Base-by-base conservation (phyloP, 2,797 vertebrate species). In the Gymnopithys bicolor region DNA sequence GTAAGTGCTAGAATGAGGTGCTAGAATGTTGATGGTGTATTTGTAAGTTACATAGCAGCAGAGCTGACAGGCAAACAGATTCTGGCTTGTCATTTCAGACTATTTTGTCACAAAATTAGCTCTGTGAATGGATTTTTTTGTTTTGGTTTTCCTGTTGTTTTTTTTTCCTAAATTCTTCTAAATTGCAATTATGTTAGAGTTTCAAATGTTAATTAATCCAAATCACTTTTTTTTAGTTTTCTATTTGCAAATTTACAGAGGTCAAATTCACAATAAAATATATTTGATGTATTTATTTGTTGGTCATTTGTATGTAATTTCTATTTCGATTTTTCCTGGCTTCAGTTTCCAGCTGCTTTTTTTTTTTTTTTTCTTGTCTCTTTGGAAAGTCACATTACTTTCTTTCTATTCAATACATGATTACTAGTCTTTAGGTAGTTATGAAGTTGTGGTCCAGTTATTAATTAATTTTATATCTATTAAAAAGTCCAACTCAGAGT, bases 21-120 rank as follows among this genome's bases (percentile, higher is more conserved):
- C 58, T 92, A 89, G 87, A 91, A 93, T 95, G 79, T 30, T 96
- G 93, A 91, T 85, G 92, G 84, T 30, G 11, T 91, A 79, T 89
- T 90, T 92, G 33, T 78, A 88, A 91, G 64, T 64, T 89, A 74
- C 62, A 75, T 39, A 80, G 82, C 84, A 93, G 89, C 66, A 83
- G 62, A 91, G 27, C 66, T 92, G 91, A 91, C 84, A 93, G 69
- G 82, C 53, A 91, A 92, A 74, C 78, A 93, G 62, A 86, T 91
- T 93, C 69, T 92, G 87, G 64, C 76, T 71, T 81, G 53, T 62
- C 58, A 80, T 87, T 94, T 92, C 56, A 91, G 87, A 77, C 27
- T 87, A 71, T 69, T 95, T 90, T 93, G 76, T 89, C 76, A 91
- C 60, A 88, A 81, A 95, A 87, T 88, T 90, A 95, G 66, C 30